These are phyloP conservation scores for Matsumurasca onukii DNA, from an alignment of 1,140 invertebrate genomes.

Conservation along the genomic window DNA sequence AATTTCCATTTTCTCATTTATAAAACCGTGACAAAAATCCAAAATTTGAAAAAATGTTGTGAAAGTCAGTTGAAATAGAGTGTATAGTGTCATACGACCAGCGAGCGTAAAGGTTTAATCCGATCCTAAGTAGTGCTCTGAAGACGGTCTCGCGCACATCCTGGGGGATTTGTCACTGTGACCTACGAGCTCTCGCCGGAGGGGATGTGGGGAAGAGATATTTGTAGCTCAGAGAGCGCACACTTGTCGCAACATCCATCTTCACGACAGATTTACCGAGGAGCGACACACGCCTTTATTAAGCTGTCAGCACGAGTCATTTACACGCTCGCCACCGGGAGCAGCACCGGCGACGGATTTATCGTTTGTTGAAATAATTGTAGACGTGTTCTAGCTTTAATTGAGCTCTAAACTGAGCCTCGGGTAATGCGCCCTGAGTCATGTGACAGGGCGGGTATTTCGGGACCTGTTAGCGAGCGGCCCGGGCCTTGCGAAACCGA, in stretches of 20 bases:
- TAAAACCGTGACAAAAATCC: too few species aligned
- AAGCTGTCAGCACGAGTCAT: conserved; percentile 18
- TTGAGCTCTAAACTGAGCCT: conserved; percentile 19
- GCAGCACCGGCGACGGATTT: conserved; percentile 9
- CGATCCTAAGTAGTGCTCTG: too few species aligned
- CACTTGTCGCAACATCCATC: conserved; percentile 9
- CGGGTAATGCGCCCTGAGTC: neutral
- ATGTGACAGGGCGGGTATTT: conserved; percentile 1
- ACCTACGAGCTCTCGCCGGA: too few species aligned
- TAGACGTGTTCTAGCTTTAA: conserved; percentile 25
- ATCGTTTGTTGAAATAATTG: conserved; percentile 22
- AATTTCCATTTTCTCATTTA: too few species aligned
- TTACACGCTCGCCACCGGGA: neutral
- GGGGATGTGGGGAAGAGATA: too few species aligned
- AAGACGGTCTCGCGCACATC: too few species aligned
- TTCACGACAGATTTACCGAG: conserved; percentile 10
- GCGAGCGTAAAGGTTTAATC: too few species aligned
- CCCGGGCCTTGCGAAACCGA: neutral
- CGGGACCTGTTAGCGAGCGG: neutral
- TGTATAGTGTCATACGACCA: too few species aligned
- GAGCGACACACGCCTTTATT: conserved; percentile 8
- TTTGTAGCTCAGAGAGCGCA: too few species aligned
- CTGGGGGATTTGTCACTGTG: too few species aligned
- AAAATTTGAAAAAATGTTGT: too few species aligned
- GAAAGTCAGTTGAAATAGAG: too few species aligned